A percentile compares a stretch with the other conserved stretches of the same genome.
Conservation (phyloP, 2,797 vertebrate genomes). For the Epinephelus malabaricus region DNA sequence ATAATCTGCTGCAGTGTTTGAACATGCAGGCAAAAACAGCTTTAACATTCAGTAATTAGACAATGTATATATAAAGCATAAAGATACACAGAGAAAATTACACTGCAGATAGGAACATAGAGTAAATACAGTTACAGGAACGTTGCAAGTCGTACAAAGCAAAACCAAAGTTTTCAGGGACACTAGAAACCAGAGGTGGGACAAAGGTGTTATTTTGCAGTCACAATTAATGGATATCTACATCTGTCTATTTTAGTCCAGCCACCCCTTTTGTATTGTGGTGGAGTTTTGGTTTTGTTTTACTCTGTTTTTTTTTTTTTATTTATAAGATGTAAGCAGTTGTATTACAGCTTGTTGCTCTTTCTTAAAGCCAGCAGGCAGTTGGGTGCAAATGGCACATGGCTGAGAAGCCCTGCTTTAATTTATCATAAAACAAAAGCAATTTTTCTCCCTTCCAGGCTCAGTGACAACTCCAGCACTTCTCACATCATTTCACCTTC, state of each 20-base stretch:
- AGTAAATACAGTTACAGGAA: no score
- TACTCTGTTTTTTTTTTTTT: background rate
- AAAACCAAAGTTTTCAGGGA: no score
- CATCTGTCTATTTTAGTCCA: background rate
- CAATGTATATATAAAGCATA: background rate
- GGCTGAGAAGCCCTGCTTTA: slow-evolving; percentile 2
- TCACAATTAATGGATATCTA: background rate
- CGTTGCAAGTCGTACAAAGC: no score
- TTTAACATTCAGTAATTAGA: background rate
- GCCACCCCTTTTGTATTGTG: background rate
- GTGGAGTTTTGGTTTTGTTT: background rate
- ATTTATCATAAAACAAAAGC: slow-evolving; percentile 47
- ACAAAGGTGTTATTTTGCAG: no score
- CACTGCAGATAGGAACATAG: no score
- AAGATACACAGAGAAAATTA: background rate
- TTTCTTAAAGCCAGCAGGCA: background rate
- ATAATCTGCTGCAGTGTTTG: background rate
- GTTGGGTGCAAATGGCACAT: background rate
- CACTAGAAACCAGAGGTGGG: no score
- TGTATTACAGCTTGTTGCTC: background rate
- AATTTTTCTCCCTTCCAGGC: slow-evolving; percentile 33
- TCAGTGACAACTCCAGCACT: slow-evolving; percentile 41
- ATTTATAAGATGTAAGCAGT: background rate
- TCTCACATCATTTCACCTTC: slow-evolving; percentile 46
- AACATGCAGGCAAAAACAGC: background rate